Conservation (phyloP, 2,797 vertebrate species). For the Emydoidea blandingii region DNA sequence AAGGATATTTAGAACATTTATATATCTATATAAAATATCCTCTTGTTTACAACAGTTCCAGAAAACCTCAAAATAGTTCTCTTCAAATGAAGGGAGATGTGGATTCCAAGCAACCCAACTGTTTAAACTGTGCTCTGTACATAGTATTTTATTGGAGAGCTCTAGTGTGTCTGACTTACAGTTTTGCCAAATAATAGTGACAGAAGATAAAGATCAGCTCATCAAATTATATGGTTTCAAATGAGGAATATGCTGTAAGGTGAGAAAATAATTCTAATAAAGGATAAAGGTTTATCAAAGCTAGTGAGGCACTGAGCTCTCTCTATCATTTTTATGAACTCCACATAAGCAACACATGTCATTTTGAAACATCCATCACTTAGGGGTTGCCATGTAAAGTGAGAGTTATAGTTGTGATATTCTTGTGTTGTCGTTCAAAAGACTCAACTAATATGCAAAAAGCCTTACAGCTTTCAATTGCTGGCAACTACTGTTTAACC, state of each 20-base stretch:
- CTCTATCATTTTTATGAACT: conserved; percentile 60
- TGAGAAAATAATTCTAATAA: conserved; percentile 42
- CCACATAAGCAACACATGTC: conserved; percentile 68
- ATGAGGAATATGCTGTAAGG: conserved; percentile 55
- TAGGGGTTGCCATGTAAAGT: conserved; percentile 80
- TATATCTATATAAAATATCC: conserved; percentile 66
- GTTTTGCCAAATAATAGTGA: conserved; percentile 56
- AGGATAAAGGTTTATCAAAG: conserved; percentile 53
- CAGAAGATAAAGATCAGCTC: conserved; percentile 28
- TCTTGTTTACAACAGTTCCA: conserved; percentile 87
- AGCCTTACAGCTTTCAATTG: conserved; percentile 81
- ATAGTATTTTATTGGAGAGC: conserved; percentile 71
- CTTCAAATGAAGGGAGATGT: conserved; percentile 75
- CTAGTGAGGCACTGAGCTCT: conserved; percentile 47
- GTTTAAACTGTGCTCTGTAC: conserved; percentile 74
- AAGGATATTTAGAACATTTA: conserved; percentile 79
- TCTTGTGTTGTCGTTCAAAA: conserved; percentile 80
- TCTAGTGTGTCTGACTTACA: conserved; percentile 52
- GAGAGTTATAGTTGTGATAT: conserved; percentile 76
- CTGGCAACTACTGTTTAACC: conserved; percentile 85
- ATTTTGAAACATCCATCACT: conserved; percentile 70
- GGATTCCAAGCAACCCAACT: conserved; percentile 81
- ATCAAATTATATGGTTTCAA: conserved; percentile 59
- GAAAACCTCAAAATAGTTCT: conserved; percentile 82
- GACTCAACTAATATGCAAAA: conserved; percentile 83